These are phyloP conservation scores for Poliocrania exsul DNA, from an alignment of 2,797 vertebrate genomes.

Conservation along the genomic window DNA sequence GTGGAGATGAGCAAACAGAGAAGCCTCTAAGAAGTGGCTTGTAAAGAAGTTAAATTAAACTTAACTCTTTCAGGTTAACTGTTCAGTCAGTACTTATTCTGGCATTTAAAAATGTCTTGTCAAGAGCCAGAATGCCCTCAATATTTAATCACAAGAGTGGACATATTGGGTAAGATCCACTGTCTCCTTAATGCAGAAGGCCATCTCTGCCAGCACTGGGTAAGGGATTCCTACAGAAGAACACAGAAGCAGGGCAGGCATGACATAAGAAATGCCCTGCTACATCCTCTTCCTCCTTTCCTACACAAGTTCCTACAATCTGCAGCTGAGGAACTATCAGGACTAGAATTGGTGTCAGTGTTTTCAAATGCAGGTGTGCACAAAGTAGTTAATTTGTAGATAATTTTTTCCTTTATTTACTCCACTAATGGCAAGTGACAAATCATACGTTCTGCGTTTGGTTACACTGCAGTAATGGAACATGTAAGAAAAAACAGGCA, in stretches of 20 bases:
- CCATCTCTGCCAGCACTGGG: not conserved
- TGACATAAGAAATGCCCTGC: not conserved
- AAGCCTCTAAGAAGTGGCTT: conserved; percentile 20
- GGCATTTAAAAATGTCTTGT: not conserved
- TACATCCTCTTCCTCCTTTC: not conserved
- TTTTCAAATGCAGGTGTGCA: not conserved
- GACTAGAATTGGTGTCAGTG: not conserved
- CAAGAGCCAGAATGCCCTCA: not conserved
- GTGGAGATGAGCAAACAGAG: conserved; percentile 50
- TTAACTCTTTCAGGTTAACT: conserved; percentile 9
- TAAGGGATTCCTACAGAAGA: not conserved
- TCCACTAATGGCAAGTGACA: not conserved
- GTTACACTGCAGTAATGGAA: not conserved
- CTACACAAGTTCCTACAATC: not conserved
- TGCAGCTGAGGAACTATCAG: not conserved
- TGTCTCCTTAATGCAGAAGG: not conserved
- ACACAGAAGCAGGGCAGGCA: not conserved
- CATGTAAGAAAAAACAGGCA: not conserved
- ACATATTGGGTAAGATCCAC: not conserved
- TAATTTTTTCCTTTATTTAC: not conserved
- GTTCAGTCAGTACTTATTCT: not conserved
- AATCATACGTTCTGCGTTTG: not conserved
- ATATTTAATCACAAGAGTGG: not conserved
- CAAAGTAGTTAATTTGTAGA: not conserved
- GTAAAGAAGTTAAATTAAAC: not conserved